phyloP scores from a whole-genome alignment of 2,888 invertebrate genomes.

The Achlya flavicornis region DNA sequence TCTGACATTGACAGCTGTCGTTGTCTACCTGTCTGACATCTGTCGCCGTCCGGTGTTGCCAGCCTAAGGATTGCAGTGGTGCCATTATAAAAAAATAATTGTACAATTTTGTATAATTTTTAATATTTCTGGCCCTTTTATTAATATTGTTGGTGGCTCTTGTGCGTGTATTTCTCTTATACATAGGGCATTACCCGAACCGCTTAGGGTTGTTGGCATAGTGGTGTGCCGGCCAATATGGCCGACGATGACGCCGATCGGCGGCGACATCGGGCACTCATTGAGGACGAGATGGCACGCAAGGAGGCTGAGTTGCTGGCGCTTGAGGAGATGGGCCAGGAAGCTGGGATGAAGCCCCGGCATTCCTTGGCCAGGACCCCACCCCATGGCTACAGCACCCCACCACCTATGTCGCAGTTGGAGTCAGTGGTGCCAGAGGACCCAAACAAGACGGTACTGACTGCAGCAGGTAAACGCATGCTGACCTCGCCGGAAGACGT shows the following conservation, averaged over 20 bases:
- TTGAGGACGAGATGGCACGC: not conserved
- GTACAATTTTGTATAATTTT: too few species aligned
- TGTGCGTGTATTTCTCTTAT: too few species aligned
- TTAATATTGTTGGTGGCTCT: too few species aligned
- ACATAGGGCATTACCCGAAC: not conserved
- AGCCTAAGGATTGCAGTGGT: too few species aligned
- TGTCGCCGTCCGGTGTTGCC: not conserved
- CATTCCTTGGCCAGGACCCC: not conserved
- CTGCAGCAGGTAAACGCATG: not conserved
- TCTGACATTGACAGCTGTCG: not conserved
- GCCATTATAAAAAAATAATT: too few species aligned
- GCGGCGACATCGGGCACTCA: not conserved
- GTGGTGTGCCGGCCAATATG: not conserved
- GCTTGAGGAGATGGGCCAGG: not conserved
- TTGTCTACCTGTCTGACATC: not conserved
- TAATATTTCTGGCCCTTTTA: too few species aligned
- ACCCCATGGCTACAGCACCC: not conserved
- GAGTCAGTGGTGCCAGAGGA: too few species aligned
- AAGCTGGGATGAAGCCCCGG: not conserved
- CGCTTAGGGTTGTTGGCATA: too few species aligned
- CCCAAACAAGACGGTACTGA: not conserved
- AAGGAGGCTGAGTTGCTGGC: not conserved
- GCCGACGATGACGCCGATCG: not conserved
- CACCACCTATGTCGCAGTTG: not conserved
- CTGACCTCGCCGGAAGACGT: constrained; percentile 17